phyloP scores from a whole-genome alignment of 2,113 vertebrate genomes.

The Gallinago media region DNA sequence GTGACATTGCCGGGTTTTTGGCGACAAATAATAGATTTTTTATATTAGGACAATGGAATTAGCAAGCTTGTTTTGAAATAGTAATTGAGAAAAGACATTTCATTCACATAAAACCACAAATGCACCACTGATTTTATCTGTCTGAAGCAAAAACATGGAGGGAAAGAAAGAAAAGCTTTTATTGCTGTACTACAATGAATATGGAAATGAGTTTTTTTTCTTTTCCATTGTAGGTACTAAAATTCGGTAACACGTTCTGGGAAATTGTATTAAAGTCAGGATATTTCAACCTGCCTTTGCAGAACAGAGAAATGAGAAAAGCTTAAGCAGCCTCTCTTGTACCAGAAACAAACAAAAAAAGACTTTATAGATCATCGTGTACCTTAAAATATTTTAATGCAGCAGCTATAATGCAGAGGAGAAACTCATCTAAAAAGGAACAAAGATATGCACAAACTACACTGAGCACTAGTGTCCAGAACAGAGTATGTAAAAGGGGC shows the following conservation, averaged over 20 bases:
- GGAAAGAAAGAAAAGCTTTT: neutral
- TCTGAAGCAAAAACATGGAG: neutral
- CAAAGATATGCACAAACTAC: neutral
- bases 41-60: neutral
- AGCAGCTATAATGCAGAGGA: neutral
- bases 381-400: neutral
- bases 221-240: neutral
- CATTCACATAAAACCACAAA: slow-evolving; percentile 5
- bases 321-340: neutral
- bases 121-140: neutral
- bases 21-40: neutral
- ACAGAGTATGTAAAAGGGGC: neutral
- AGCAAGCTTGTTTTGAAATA: neutral
- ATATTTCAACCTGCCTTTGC: neutral
- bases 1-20: neutral
- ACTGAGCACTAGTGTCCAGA: neutral
- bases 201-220: neutral
- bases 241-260: neutral
- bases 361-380: neutral
- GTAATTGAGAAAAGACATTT: neutral
- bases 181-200: neutral
- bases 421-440: neutral
- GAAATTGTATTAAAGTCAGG: neutral
- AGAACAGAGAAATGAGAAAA: neutral
- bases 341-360: neutral